Base-by-base conservation (phyloP, 1,140 invertebrate species). In the Calliopsis andreniformis region DNA sequence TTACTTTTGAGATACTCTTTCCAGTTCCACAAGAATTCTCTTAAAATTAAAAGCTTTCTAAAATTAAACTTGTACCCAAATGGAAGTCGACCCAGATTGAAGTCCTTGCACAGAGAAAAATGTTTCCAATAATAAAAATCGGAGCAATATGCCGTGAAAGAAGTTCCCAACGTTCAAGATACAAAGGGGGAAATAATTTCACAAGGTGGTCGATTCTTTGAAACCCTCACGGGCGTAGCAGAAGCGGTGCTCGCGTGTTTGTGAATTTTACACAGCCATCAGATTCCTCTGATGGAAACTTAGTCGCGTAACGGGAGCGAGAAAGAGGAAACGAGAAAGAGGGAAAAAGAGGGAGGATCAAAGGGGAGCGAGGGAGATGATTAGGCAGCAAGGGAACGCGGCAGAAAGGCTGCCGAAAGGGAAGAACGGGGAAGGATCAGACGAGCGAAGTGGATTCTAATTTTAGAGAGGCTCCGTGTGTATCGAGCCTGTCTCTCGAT, bases 391-490 rank as follows among this genome's bases (percentile, higher is more conserved):
- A 67, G 69, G 58, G 49, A 55, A 8, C 45, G 32, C 45, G 53
- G 47, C 28, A 42, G 32, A 70, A 81, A 69, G 62, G 51, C 32
- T 35, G 49, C 12, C 45, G 63, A 49, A 63, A 20, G 43, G 30
- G 66, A 75, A 79, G 59, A 72, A 53, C 61, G 63, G 51, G 71
- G 45, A 61, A 76, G 75, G 80, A 87, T 84, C 84, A 79, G 72
- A 85, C 77, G 82, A 56, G 62, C 78, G 76, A 80, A 87, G 85
- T 86, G 79, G 85, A 78, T 84, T 86, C 84, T 86, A 82, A 87
- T 83, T 86, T 87, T 87, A 87, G 82, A 82, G 82, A 78, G 83
- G 80, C 82, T 68, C 62, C 28, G 16, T 30, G 61, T 49, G 73
- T 76, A 84, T 76, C 75, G 56, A 39, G 77, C 39, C 25, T 16